These are phyloP conservation scores for Poecilus cupreus DNA, from an alignment of 2,888 invertebrate genomes.

Conservation along the genomic window DNA sequence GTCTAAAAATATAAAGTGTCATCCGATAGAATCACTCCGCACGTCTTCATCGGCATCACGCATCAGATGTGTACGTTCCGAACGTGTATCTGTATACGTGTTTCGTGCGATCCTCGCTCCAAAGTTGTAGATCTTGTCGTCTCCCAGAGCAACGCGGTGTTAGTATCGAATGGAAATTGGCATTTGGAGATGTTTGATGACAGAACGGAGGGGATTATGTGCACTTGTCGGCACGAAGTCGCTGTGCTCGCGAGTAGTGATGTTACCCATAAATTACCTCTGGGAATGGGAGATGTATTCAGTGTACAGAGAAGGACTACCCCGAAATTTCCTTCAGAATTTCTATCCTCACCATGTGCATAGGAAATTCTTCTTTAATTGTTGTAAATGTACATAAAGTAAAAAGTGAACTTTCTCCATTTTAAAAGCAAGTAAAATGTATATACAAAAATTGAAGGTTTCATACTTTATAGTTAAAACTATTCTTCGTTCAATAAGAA, in stretches of 20 bases:
- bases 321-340: not conserved
- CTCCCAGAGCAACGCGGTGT: not conserved
- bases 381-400: too few species aligned
- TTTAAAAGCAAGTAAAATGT: too few species aligned
- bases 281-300: not conserved
- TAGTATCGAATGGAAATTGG: constrained; percentile 37
- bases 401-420: too few species aligned
- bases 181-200: constrained; percentile 11
- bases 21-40: too few species aligned
- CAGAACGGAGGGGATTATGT: not conserved
- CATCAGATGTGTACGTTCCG: not conserved
- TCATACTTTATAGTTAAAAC: too few species aligned
- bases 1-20: too few species aligned
- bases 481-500: too few species aligned
- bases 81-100: not conserved
- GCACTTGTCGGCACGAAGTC: constrained; percentile 10
- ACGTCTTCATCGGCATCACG: too few species aligned
- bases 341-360: too few species aligned
- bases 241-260: not conserved
- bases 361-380: too few species aligned
- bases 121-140: not conserved
- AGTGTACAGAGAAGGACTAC: not conserved
- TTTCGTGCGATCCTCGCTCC: not conserved
- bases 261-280: constrained; percentile 20
- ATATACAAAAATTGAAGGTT: too few species aligned